Evolutionary conservation across 2,113 vertebrate species (phyloP), one percentile per base, ranked within the genome.

Genomic region (Sprattus sprattus): DNA sequence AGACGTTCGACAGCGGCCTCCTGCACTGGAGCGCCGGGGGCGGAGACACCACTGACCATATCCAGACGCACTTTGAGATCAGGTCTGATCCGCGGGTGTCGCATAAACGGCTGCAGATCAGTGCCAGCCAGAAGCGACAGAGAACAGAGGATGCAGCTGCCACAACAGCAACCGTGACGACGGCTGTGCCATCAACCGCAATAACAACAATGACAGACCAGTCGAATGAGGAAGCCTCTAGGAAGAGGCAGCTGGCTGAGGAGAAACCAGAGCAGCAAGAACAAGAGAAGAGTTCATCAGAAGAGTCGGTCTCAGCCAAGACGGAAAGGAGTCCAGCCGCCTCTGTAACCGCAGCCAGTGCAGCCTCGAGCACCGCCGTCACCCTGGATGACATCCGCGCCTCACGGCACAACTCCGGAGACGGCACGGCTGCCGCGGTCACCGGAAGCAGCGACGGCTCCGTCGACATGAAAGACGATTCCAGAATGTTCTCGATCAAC

Each of bases 21-120:
- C 93, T 98, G 90, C 98, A 99, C 94, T 99, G 98, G 98, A 96
- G 97, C 91, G 97, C 98, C 15, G 98, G 98, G 22, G 98, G 98
- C 2, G 98, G 98, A 0, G 98, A 99, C 89, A 99, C 97, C 90
- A 99, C 98, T 4, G 97, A 99, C 90, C 98, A 99, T 92, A 99
- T 99, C 91, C 98, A 99, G 93, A 99, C 98, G 89, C 97, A 99
- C 94, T 99, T 99, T 11, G 98, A 99, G 93, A 97, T 97, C 93
- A 96, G 94, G 87, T 93, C 88, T 64, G 95, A 97, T 88, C 94
- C 96, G 49, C 93, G 95, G n/a, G 93, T 93, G 89, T 90, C 91
- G 90, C 93, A 94, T 81, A 96, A 96, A 92, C 93, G 90, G 83
- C 92, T 87, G 67, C 85, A 94, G 54, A 91, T 87, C 3, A 84